Evolutionary conservation across 2,797 vertebrate species (phyloP), one percentile per base, ranked within the genome.

Genomic region (Merluccius polli): DNA sequence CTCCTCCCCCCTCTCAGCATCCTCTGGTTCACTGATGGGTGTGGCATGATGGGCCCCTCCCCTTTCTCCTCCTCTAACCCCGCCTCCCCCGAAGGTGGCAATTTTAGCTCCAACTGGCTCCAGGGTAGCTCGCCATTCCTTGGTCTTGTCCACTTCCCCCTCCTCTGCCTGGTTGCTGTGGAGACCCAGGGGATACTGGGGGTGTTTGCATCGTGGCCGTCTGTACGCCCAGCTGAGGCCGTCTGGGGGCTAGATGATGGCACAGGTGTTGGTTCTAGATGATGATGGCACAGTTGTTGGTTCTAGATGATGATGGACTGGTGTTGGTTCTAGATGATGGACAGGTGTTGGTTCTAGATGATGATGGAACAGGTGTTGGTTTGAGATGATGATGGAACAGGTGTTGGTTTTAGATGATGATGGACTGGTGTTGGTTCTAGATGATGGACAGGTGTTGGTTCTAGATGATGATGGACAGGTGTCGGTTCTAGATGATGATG

Each of bases 191-290:
- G 71, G 35, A 89, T 65, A 96, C 91, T 97, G 96, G 85, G 95
- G 89, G 81, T 97, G 97, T 92, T 98, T 99, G 90, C 95, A 93
- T 85, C 96, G 96, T 91, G 96, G 95, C 38, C 96, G 94, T 76
- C 96, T 96, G 89, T 90, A 89, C 78, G 95, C 94, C 97, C 97
- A 98, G 79, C 94, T 91, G 79, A 95, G 94, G 89, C 95, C 93
- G 92, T 99, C 97, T 90, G 96, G 95, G 75, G 82, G 85, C 84
- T 77, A 67, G 35, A 71, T 31, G 67, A 69, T 69, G 67, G 24
- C 29, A 69, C 27, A 69, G 30, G 67, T 30, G 67, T 69, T 90
- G 91, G 87, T 90, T 88, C 84, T 72, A 83, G n/a, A n/a, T n/a
- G 86, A 87, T 80, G 81, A 84, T 48, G 44, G 44, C 3, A 48